phyloP scores from a whole-genome alignment of 1,140 invertebrate genomes.

The Nilaparvata lugens region DNA sequence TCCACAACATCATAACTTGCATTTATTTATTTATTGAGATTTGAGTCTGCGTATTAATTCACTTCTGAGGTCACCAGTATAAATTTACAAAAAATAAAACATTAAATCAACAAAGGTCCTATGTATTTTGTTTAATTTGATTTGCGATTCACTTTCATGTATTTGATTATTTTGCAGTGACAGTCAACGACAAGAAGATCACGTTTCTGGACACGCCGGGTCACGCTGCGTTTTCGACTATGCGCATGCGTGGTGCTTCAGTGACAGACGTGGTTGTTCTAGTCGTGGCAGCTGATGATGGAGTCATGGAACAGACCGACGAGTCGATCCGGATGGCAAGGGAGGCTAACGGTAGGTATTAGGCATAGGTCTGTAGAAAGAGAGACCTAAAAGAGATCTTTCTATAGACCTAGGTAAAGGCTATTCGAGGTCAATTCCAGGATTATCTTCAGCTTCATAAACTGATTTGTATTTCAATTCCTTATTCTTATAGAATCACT shows the following conservation, averaged over 20 bases:
- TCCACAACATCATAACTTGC: no score
- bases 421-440: neutral
- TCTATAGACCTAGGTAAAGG: neutral
- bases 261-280: slow-evolving; percentile 93
- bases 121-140: no score
- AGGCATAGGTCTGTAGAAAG: neutral
- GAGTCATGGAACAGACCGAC: slow-evolving; percentile 94
- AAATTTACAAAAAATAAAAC: no score
- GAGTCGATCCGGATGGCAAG: slow-evolving; percentile 71
- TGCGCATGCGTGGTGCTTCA: slow-evolving; percentile 83
- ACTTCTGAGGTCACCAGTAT: no score
- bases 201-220: slow-evolving; percentile 99
- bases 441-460: no score
- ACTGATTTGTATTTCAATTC: no score
- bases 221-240: slow-evolving; percentile 90
- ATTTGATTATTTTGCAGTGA: no score
- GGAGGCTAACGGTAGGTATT: slow-evolving; percentile 51
- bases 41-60: no score
- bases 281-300: slow-evolving; percentile 97
- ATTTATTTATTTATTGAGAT: no score
- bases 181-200: slow-evolving; percentile 54
- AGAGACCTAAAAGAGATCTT: neutral
- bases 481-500: no score
- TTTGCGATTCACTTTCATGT: no score
- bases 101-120: no score